Evolutionary conservation across 2,888 invertebrate species (phyloP), one percentile per base, ranked within the genome.

Genomic region (Drosophila meridionalis): DNA sequence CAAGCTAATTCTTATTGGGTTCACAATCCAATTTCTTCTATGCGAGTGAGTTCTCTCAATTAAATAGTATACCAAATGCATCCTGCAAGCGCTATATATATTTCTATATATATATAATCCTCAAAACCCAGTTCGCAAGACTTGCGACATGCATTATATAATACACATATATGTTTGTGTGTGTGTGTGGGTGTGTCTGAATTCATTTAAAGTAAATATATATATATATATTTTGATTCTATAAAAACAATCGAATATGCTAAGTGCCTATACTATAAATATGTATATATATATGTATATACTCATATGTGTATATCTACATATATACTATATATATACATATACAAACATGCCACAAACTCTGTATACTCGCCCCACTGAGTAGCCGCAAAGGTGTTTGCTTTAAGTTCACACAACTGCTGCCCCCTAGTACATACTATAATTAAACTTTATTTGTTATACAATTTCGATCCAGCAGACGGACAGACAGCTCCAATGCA

Each of bases 161-260:
- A 28, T 47, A 47, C 28, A 47, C 28, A 38, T 36, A 58, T 34
- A 58, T 45, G 14, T 14, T 26, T 36, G n/a, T 36, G 6, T 38
- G 20, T 26, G 42, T 53, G 48, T 62, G 57, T 78, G 62, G 67
- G 61, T 64, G 34, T 72, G 26, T 65, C 20, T 20, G 60, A 63
- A 60, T 65, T 73, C 59, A 70, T 74, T 74, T 74, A 69, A 78
- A 67, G 55, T 61, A 65, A 67, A 63, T 60, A 75, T 50, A 50
- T 20, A 34, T 34, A 40, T n/a, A 56, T 70, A 66, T 78, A 68
- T 76, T 78, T 87, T 87, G 82, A 85, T 81, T 85, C 83, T 85
- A 85, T 81, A 69, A 83, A 85, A 82, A 87, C 84, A 82, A 83
- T 78, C 87, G 84, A 87, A 88, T 87, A 86, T 82, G 87, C 82